Evolutionary conservation across 2,888 invertebrate species (phyloP).

Genomic region (Eulithis testata): DNA sequence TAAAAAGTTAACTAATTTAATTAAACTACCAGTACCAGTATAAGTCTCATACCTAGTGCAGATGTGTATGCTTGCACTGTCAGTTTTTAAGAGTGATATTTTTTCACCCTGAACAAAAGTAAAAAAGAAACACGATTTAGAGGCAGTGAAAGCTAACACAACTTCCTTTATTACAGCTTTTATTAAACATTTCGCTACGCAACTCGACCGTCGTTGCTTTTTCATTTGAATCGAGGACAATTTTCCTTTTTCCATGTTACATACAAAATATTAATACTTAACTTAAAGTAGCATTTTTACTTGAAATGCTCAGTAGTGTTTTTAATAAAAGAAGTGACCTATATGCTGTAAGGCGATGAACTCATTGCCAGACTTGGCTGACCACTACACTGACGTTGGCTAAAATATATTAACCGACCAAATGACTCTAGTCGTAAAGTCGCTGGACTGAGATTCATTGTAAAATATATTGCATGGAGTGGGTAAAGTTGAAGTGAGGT

Average conservation of each 20-base stretch:
- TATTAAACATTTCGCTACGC: constrained; percentile 47
- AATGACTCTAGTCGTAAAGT: constrained; percentile 35
- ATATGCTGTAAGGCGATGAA: constrained; percentile 22
- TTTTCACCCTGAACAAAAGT: too few relatives aligned
- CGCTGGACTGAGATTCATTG: constrained; percentile 23
- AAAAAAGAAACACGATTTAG: too few relatives aligned
- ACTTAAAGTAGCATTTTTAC: constrained; percentile 11
- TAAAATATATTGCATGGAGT: constrained; percentile 22
- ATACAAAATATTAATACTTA: too few relatives aligned
- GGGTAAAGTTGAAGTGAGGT: constrained; percentile 7
- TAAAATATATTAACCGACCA: constrained; percentile 36
- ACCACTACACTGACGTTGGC: constrained; percentile 36
- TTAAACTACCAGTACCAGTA: too few relatives aligned
- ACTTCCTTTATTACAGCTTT: constrained; percentile 51
- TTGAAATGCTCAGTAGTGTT: not conserved
- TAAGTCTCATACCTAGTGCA: too few relatives aligned
- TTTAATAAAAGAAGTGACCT: constrained; percentile 26
- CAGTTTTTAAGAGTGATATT: too few relatives aligned
- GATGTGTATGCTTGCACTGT: too few relatives aligned
- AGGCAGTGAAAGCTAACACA: constrained; percentile 52
- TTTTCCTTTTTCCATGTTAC: constrained; percentile 23
- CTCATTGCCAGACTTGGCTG: constrained; percentile 36
- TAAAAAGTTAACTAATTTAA: too few relatives aligned
- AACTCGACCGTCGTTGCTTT: constrained; percentile 41
- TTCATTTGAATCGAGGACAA: constrained; percentile 45